Evolutionary conservation across 2,888 invertebrate genomes (phyloP).

Genomic region (Oscheius onirici): DNA sequence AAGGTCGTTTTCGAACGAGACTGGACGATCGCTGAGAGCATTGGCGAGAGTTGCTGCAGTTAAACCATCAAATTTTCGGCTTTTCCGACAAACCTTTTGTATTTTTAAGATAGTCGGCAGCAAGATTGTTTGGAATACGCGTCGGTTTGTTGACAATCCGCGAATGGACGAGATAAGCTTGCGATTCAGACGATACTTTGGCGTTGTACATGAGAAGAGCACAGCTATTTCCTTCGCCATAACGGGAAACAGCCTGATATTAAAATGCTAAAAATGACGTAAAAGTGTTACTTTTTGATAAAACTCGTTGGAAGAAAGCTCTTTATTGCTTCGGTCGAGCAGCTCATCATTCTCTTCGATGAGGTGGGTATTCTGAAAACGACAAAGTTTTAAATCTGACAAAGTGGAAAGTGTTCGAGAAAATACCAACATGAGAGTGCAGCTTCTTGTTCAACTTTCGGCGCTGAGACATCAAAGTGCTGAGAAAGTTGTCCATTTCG

Average conservation of each 20-base stretch:
- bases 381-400: not conserved
- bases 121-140: not conserved
- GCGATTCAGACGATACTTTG: conserved; percentile 12
- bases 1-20: not conserved
- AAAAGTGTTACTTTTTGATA: conserved; percentile 29
- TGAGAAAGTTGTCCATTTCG: conserved; percentile 3
- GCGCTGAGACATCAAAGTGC: not conserved
- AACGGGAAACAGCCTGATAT: conserved; percentile 28
- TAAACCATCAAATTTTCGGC: not conserved
- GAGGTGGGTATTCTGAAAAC: not conserved
- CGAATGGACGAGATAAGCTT: conserved; percentile 20
- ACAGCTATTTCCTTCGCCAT: conserved; percentile 18
- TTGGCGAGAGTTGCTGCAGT: conserved; percentile 8
- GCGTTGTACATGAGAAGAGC: conserved; percentile 31
- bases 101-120: not conserved
- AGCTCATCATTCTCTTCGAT: conserved; percentile 22
- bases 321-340: not conserved
- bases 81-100: not conserved
- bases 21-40: not conserved
- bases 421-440: conserved; percentile 7
- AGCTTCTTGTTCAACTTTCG: conserved; percentile 1
- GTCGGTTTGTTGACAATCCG: not conserved
- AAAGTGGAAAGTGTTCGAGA: too few relatives aligned
- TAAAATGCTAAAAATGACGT: not conserved
- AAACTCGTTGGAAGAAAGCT: conserved; percentile 30